phyloP scores from a whole-genome alignment of 2,113 vertebrate species.

The Fulmarus glacialis region DNA sequence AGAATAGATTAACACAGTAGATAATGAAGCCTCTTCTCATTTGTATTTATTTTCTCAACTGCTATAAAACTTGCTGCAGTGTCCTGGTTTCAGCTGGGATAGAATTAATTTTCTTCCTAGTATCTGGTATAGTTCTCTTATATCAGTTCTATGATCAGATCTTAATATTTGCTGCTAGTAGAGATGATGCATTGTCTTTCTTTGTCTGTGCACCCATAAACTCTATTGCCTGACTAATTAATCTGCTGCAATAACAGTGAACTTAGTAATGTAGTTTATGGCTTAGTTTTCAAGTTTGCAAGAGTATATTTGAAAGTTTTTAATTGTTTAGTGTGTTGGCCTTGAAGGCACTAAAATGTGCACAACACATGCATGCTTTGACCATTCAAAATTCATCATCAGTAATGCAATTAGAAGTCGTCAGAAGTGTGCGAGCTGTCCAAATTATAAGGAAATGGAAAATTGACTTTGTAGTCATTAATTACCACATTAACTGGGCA shows the following conservation, averaged over 20 bases:
- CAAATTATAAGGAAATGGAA: slow-evolving; percentile 7
- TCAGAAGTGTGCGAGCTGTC: background rate
- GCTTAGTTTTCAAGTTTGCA: background rate
- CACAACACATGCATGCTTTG: background rate
- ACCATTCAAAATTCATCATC: background rate
- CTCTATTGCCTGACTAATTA: background rate
- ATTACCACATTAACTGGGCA: background rate
- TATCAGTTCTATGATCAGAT: background rate
- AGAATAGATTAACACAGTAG: background rate
- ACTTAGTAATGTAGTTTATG: background rate
- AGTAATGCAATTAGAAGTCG: background rate
- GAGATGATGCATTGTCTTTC: background rate
- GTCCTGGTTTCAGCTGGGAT: no score
- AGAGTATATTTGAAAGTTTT: background rate
- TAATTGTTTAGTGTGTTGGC: background rate
- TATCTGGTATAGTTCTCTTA: no score
- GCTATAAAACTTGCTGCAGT: background rate
- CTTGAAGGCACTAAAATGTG: background rate
- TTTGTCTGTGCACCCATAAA: background rate
- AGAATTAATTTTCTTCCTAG: no score
- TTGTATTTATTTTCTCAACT: background rate
- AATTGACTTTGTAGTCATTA: slow-evolving; percentile 17
- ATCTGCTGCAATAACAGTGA: background rate
- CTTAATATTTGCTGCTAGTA: background rate
- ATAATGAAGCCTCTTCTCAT: background rate